These are phyloP conservation scores for Lepus townsendii DNA, from an alignment of 2,797 vertebrate genomes.

Conservation along the genomic window DNA sequence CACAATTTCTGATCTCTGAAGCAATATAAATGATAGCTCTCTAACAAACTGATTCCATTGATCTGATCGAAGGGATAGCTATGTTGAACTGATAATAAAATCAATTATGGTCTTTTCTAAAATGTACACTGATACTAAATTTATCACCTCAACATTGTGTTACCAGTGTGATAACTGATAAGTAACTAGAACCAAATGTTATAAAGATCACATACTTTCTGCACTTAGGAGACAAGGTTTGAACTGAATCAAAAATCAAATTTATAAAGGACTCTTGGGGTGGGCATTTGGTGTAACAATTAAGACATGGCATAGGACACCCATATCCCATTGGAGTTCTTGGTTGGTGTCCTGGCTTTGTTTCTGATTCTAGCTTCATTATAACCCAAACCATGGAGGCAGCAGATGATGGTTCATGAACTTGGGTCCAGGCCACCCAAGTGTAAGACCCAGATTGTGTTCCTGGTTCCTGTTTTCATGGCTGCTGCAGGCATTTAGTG, in stretches of 20 bases:
- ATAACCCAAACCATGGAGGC: too few relatives aligned
- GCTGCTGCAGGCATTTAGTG: too few relatives aligned
- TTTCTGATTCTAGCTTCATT: too few relatives aligned
- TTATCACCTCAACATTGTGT: background rate
- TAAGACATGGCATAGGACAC: too few relatives aligned
- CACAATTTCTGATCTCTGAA: slow-evolving; percentile 20
- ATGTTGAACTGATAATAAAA: background rate
- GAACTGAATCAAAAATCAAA: slow-evolving; percentile 11
- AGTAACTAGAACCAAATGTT: slow-evolving; percentile 29
- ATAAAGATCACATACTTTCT: background rate
- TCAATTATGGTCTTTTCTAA: background rate
- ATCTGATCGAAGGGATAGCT: background rate
- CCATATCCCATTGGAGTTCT: too few relatives aligned
- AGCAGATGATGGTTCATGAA: too few relatives aligned
- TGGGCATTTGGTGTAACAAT: too few relatives aligned
- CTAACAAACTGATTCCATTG: slow-evolving; percentile 37
- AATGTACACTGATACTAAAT: background rate
- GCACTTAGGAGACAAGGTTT: background rate
- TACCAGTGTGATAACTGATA: background rate
- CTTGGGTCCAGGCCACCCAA: too few relatives aligned
- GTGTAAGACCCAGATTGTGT: too few relatives aligned
- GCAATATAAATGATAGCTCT: background rate
- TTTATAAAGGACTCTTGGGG: background rate
- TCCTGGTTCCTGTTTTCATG: too few relatives aligned
- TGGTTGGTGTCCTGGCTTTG: too few relatives aligned